Percentiles rank a stretch among this genome's conserved stretches.
These are phyloP conservation scores for Auanema freiburgensis DNA, from an alignment of 2,888 invertebrate species.

Conservation along the genomic window DNA sequence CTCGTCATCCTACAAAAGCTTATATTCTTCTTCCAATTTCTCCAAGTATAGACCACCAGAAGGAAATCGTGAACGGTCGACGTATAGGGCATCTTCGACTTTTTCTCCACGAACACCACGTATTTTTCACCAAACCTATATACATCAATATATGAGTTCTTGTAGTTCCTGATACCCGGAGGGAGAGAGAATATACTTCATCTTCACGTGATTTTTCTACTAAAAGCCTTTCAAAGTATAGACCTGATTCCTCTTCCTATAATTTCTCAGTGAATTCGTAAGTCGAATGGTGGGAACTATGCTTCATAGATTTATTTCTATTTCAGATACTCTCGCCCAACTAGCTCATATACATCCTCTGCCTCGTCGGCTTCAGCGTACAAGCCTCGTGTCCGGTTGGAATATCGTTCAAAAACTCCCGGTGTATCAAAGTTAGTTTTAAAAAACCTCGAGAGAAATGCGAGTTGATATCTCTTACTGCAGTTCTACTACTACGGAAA, in stretches of 20 bases:
- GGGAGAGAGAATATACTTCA: background rate
- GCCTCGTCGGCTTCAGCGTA: conserved; percentile 8
- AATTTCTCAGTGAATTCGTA: background rate
- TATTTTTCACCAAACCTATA: background rate
- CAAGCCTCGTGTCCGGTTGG: background rate
- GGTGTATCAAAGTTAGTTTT: background rate
- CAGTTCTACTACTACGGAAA: background rate
- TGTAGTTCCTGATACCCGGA: conserved; percentile 2
- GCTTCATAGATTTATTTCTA: no score
- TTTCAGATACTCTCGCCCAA: conserved; percentile 14
- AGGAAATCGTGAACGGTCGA: conserved; percentile 2
- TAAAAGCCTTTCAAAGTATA: conserved; percentile 11
- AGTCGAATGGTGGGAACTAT: background rate
- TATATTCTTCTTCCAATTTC: background rate
- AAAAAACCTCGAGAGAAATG: background rate
- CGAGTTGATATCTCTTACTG: background rate
- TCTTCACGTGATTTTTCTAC: conserved; percentile 10
- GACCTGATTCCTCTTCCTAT: conserved; percentile 10
- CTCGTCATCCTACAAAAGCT: background rate
- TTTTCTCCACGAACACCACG: conserved; percentile 8
- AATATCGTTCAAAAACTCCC: conserved; percentile 18
- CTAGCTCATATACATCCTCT: background rate
- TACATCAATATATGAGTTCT: background rate
- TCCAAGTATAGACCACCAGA: conserved; percentile 10
- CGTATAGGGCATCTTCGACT: conserved; percentile 16